A percentile compares a stretch with the other conserved stretches of the same genome.
Evolutionary conservation across 2,113 vertebrate species (phyloP).

Genomic region (Hirundichthys speculiger): DNA sequence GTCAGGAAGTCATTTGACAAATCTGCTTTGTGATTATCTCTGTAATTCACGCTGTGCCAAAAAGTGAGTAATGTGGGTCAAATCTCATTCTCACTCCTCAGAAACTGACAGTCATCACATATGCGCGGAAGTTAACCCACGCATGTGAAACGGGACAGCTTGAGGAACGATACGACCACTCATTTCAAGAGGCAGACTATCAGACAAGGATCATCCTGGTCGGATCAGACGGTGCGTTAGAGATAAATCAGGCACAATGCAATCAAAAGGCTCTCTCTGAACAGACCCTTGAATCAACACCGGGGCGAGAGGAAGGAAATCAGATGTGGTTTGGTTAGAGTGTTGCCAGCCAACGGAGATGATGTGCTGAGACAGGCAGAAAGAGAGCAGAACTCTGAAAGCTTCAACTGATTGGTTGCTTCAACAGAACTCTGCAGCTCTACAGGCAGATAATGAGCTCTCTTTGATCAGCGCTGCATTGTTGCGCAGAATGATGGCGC

Average conservation of each 20-base stretch:
- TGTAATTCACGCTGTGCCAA: constrained; percentile 20
- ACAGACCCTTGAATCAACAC: constrained; percentile 63
- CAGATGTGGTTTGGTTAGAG: constrained; percentile 43
- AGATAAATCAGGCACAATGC: constrained; percentile 63
- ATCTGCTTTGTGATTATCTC: constrained; percentile 47
- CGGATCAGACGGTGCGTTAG: constrained; percentile 43
- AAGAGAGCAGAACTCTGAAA: constrained; percentile 38
- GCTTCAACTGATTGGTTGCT: constrained; percentile 62
- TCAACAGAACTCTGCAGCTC: constrained; percentile 51
- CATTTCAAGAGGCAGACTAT: constrained; percentile 59
- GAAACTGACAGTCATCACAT: constrained; percentile 43
- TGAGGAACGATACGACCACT: constrained; percentile 39
- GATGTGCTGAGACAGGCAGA: constrained; percentile 60
- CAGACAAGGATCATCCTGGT: constrained; percentile 25
- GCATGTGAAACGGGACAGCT: constrained; percentile 49
- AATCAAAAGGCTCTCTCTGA: constrained; percentile 64
- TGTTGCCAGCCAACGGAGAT: constrained; percentile 39
- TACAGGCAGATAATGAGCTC: constrained; percentile 69
- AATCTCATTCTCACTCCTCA: constrained; percentile 39
- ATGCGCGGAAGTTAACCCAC: constrained; percentile 48
- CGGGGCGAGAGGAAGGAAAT: constrained; percentile 51
- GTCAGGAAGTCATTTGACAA: constrained; percentile 51
- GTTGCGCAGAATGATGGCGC: constrained; percentile 49
- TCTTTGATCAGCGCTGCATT: constrained; percentile 75
- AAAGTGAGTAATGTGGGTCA: constrained; percentile 59